Evolutionary conservation across 2,888 invertebrate species (phyloP), one percentile per base, ranked within the genome.

Genomic region (Acronicta leporina): DNA sequence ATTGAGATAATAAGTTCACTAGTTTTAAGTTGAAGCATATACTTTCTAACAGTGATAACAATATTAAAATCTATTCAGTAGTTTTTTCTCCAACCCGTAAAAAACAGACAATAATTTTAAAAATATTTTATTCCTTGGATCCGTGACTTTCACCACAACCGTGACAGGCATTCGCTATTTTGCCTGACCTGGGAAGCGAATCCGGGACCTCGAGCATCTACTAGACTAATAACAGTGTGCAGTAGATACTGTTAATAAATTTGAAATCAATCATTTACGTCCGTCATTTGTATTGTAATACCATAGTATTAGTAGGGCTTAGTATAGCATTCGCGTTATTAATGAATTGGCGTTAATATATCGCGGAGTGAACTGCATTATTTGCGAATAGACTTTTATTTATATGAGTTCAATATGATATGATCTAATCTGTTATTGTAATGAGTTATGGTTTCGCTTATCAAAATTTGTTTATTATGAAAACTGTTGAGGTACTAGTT

Each of bases 311-410:
- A 69, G 27, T 58, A 14, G 47, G 33, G 50, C 58, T 43, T 50
- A 63, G 52, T 50, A 45, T 55, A 48, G 53, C 46, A 46, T 43
- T 56, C 40, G 25, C 27, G 35, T 46, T 63, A 73, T 66, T 73
- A 60, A 68, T 60, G 54, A 45, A 69, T 66, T 65, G 63, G 63
- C 69, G 55, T 69, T 61, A 66, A 73, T 66, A 44, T 66, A 73
- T 63, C 54, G 52, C 59, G 10, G 56, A 35, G 49, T 52, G 27
- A 55, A 16, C 55, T 63, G 56, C 63, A 66, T 52, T 69, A 56
- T 55, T 58, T 56, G 50, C 46, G 49, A 52, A 71, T 71, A 71
- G 66, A 70, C 62, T 70, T 70, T 71, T 71, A 58, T 66, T 14
- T 57, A 57, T 61, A 44, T 49, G 53, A 48, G 58, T 70, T 53